Conservation (phyloP, 2,888 invertebrate genomes). For the Gibbula magus region DNA sequence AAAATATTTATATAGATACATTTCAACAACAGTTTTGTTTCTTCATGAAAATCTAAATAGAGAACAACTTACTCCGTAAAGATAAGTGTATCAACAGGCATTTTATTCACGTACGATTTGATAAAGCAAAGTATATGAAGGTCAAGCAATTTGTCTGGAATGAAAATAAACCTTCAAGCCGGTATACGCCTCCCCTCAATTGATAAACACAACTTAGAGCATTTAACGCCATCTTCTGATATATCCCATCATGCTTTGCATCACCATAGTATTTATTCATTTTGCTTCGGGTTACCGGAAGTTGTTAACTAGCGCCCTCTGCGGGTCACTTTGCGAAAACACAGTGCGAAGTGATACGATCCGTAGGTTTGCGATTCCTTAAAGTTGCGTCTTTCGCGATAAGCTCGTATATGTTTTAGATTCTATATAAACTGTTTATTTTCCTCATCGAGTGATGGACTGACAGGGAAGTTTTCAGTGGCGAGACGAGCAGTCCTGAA, state of each 20-base stretch:
- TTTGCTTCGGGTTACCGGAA: conserved; percentile 32
- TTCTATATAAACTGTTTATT: conserved; percentile 40
- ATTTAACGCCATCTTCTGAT: no score
- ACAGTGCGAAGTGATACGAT: conserved; percentile 31
- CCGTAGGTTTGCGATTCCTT: not conserved
- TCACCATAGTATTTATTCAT: conserved; percentile 9
- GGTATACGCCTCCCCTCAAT: no score
- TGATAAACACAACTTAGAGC: no score
- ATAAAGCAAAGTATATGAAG: not conserved
- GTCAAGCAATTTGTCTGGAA: conserved; percentile 16
- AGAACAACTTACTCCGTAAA: no score
- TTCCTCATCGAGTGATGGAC: conserved; percentile 21
- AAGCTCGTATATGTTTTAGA: conserved; percentile 33
- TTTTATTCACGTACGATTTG: conserved; percentile 9
- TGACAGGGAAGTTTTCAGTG: not conserved
- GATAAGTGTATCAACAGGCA: not conserved
- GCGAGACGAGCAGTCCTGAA: not conserved
- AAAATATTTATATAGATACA: no score
- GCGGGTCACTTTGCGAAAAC: conserved; percentile 27
- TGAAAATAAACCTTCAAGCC: conserved; percentile 4
- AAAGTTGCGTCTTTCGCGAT: conserved; percentile 37
- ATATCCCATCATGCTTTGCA: not conserved
- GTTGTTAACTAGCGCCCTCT: conserved; percentile 39
- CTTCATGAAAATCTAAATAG: no score
- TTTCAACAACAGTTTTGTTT: no score